phyloP scores from a whole-genome alignment of 2,888 invertebrate genomes.

The Allophyes oxyacanthae region DNA sequence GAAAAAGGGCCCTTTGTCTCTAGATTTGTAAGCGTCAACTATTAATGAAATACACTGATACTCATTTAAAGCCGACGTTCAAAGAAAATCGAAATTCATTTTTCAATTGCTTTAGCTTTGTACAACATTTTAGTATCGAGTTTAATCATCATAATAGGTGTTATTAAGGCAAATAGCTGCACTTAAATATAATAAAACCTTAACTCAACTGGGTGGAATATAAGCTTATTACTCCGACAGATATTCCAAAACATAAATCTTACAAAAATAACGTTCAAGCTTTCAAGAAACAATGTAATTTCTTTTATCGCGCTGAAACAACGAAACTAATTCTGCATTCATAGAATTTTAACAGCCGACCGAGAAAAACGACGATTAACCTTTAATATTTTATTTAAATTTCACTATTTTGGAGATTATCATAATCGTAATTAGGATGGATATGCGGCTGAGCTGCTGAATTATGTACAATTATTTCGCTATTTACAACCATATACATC shows the following conservation, averaged over 20 bases:
- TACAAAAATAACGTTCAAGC: conserved; percentile 22
- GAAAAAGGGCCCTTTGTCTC: conserved; percentile 37
- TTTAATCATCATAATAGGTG: conserved; percentile 34
- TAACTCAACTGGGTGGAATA: conserved; percentile 16
- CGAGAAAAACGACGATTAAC: conserved; percentile 52
- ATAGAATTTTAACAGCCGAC: conserved; percentile 55
- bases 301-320: conserved; percentile 28
- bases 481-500: conserved; percentile 80
- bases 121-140: conserved; percentile 26
- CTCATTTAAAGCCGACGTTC: conserved; percentile 19
- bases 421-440: conserved; percentile 80
- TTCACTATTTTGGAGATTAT: conserved; percentile 68
- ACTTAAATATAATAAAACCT: conserved; percentile 36
- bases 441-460: conserved; percentile 83
- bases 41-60: conserved; percentile 49
- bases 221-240: conserved; percentile 26
- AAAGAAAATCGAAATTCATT: conserved; percentile 32
- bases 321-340: conserved; percentile 18
- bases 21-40: conserved; percentile 44
- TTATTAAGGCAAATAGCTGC: conserved; percentile 37
- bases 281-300: conserved; percentile 26
- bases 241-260: conserved; percentile 41
- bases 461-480: conserved; percentile 67
- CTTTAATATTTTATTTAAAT: conserved; percentile 60
- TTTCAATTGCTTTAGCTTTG: conserved; percentile 33